A percentile compares a stretch with the other conserved stretches of the same genome.
phyloP scores from a whole-genome alignment of 2,888 invertebrate species.

The Mythimna loreyi region DNA sequence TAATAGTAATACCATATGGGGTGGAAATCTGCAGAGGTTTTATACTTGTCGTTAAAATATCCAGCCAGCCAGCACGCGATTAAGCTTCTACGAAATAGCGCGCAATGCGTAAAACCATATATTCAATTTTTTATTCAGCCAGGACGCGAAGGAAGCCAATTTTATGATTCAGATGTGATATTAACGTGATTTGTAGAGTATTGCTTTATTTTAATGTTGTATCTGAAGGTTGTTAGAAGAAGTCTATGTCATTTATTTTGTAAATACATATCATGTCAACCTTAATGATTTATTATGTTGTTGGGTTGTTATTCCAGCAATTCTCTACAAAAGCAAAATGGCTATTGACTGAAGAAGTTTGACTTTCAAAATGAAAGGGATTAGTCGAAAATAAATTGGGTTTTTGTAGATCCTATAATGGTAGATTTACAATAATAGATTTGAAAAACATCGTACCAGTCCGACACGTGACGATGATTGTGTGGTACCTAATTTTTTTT shows the following conservation, averaged over 20 bases:
- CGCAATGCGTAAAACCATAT: constrained; percentile 58
- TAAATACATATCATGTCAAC: neutral
- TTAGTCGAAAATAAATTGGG: neutral
- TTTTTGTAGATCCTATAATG: too few species aligned
- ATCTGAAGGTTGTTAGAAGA: neutral
- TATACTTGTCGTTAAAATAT: constrained; percentile 26
- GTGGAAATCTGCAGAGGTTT: constrained; percentile 39
- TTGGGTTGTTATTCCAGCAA: too few species aligned
- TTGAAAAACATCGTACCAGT: neutral
- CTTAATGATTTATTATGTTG: neutral
- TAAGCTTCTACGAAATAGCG: constrained; percentile 34
- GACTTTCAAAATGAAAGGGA: neutral
- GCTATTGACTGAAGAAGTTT: neutral
- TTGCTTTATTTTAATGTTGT: constrained; percentile 9
- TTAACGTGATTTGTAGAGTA: constrained; percentile 33
- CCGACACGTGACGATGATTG: neutral
- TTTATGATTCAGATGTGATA: constrained; percentile 31
- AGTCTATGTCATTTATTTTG: constrained; percentile 8
- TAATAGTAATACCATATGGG: constrained; percentile 16
- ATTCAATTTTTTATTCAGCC: constrained; percentile 34
- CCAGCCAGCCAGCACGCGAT: constrained; percentile 38
- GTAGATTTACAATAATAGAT: too few species aligned
- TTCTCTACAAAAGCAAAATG: neutral
- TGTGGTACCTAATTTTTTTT: too few species aligned
- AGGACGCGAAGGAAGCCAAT: constrained; percentile 26